A percentile compares a stretch with the other conserved stretches of the same genome.
Evolutionary conservation across 2,888 invertebrate species (phyloP).

Genomic region (Sycophila texana): DNA sequence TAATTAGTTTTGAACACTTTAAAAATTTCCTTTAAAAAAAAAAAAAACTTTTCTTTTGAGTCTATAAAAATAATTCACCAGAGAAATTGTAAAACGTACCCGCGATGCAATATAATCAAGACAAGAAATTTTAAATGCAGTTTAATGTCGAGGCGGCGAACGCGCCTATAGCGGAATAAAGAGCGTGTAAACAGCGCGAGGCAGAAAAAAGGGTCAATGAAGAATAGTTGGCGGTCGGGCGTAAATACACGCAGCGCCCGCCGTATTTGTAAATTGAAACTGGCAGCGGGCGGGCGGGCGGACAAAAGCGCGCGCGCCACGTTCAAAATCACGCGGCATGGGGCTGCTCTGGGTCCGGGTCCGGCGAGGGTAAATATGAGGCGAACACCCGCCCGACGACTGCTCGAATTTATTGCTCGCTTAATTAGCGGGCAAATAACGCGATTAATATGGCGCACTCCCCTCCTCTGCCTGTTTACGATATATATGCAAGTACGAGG

Average conservation of each 20-base stretch:
- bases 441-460: conserved; percentile 31
- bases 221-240: too few relatives aligned
- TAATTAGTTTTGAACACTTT: too few relatives aligned
- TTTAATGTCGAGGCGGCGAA: too few relatives aligned
- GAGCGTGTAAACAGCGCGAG: not conserved
- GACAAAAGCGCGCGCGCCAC: conserved; percentile 8
- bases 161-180: too few relatives aligned
- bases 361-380: not conserved
- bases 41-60: too few relatives aligned
- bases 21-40: too few relatives aligned
- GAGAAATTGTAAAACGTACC: too few relatives aligned
- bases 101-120: too few relatives aligned
- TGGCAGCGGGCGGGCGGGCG: not conserved
- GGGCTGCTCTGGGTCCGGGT: too few relatives aligned
- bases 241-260: not conserved
- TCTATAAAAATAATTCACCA: too few relatives aligned
- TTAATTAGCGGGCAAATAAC: conserved; percentile 41
- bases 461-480: not conserved
- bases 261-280: conserved; percentile 19
- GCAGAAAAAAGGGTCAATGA: too few relatives aligned
- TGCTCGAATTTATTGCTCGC: conserved; percentile 34
- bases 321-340: not conserved
- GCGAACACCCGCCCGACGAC: not conserved
- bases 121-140: too few relatives aligned
- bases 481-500: not conserved